Conservation (phyloP, 2,888 invertebrate genomes). For the Lasioglossum zephyrum region DNA sequence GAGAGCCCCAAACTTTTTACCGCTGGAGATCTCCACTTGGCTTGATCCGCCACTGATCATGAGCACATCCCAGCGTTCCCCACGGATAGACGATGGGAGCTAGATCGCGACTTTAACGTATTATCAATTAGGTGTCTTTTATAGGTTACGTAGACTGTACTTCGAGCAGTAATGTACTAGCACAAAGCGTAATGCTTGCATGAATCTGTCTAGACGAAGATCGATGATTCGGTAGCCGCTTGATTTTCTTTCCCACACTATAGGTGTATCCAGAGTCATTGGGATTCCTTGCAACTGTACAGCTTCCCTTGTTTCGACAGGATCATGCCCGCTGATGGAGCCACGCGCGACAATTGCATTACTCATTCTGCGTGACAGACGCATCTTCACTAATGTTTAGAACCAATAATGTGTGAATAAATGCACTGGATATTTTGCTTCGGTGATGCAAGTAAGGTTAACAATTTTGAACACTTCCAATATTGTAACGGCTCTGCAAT, state of each 20-base stretch:
- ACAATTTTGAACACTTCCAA: slow-evolving; percentile 8
- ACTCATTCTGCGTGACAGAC: not conserved
- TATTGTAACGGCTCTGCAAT: not conserved
- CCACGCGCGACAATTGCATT: slow-evolving; percentile 22
- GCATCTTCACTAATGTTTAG: not conserved
- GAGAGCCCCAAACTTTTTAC: too few species aligned
- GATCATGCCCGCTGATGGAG: not conserved
- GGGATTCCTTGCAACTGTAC: not conserved
- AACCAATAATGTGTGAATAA: not conserved
- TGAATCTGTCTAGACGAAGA: slow-evolving; percentile 57
- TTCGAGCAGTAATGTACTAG: slow-evolving; percentile 63
- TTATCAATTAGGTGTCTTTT: slow-evolving; percentile 10
- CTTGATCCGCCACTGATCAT: too few species aligned
- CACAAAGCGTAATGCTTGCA: slow-evolving; percentile 61
- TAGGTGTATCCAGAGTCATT: slow-evolving; percentile 30
- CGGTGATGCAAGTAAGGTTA: not conserved
- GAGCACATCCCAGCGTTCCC: too few species aligned
- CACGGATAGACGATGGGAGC: too few species aligned
- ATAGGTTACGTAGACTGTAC: slow-evolving; percentile 37
- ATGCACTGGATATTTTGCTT: not conserved
- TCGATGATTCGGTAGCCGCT: slow-evolving; percentile 71
- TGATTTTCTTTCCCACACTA: slow-evolving; percentile 68
- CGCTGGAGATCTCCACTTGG: too few species aligned
- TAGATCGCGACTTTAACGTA: too few species aligned
- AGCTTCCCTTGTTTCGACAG: not conserved